A percentile compares a stretch with the other conserved stretches of the same genome.
Conservation (phyloP, 2,113 vertebrate genomes). For the Zeus faber region DNA sequence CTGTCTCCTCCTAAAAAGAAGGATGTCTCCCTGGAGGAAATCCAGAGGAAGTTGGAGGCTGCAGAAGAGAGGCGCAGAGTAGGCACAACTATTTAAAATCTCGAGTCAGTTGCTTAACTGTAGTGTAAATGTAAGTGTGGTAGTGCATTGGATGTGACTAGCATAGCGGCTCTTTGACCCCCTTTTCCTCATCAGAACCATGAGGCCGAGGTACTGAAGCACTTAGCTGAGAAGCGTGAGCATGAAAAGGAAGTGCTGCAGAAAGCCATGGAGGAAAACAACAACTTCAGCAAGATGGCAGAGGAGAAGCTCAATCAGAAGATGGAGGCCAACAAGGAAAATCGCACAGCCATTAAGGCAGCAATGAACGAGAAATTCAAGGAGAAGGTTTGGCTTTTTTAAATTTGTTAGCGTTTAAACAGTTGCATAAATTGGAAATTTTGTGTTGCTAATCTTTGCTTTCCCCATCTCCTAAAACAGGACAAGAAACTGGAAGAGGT, state of each 20-base stretch:
- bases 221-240: constrained; percentile 93
- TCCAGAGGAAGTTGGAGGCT: constrained; percentile 93
- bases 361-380: constrained; percentile 95
- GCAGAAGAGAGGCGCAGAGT: constrained; percentile 97
- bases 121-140: too few species aligned
- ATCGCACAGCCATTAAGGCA: constrained; percentile 91
- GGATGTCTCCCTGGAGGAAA: constrained; percentile 93
- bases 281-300: constrained; percentile 98
- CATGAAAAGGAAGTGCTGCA: constrained; percentile 95
- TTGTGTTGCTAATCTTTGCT: not conserved
- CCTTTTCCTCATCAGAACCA: constrained; percentile 77
- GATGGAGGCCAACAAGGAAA: constrained; percentile 98
- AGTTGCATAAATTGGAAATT: not conserved
- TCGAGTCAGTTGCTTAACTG: too few species aligned
- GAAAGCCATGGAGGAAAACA: constrained; percentile 94
- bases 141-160: too few species aligned
- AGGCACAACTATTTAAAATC: too few species aligned
- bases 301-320: constrained; percentile 97
- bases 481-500: constrained; percentile 97
- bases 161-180: too few species aligned
- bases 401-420: not conserved
- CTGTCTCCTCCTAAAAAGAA: constrained; percentile 92
- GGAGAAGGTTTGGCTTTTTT: constrained; percentile 80
- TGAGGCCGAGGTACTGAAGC: constrained; percentile 94
- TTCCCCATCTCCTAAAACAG: constrained; percentile 54